Conservation (phyloP, 1,140 invertebrate species). For the Planococcus citri region DNA sequence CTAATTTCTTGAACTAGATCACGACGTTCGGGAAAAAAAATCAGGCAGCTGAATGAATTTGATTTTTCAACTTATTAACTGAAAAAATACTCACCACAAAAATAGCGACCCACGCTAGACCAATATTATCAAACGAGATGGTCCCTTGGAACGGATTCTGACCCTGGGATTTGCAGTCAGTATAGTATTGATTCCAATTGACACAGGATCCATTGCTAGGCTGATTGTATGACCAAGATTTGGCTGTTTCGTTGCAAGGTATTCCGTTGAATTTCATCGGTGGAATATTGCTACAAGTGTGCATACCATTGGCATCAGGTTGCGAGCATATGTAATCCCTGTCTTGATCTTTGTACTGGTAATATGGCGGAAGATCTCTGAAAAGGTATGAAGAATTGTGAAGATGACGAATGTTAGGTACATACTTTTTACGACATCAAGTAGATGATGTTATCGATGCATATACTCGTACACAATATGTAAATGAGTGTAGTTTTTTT, state of each 20-base stretch:
- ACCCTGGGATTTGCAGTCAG: constrained; percentile 78
- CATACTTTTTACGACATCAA: too few relatives aligned
- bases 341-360: constrained; percentile 62
- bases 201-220: constrained; percentile 61
- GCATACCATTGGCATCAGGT: constrained; percentile 88
- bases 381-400: constrained; percentile 29
- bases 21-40: too few relatives aligned
- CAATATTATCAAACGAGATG: constrained; percentile 99
- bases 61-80: too few relatives aligned
- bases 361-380: constrained; percentile 58
- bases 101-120: constrained; percentile 98
- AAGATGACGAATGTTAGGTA: background rate
- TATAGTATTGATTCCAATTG: constrained; percentile 99
- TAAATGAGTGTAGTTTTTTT: background rate
- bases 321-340: constrained; percentile 96
- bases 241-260: constrained; percentile 42
- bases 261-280: constrained; percentile 46
- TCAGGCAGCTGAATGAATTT: too few relatives aligned
- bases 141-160: constrained; percentile 98
- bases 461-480: too few relatives aligned
- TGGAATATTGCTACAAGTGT: constrained; percentile 76
- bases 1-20: too few relatives aligned
- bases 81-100: constrained; percentile 72
- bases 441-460: too few relatives aligned
- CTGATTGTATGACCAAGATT: constrained; percentile 37